Percentiles rank a stretch among this genome's conserved stretches.
Evolutionary conservation across 92 coral and sea anemone species (phyloP).

Genomic region (Parazoanthus swiftii): DNA sequence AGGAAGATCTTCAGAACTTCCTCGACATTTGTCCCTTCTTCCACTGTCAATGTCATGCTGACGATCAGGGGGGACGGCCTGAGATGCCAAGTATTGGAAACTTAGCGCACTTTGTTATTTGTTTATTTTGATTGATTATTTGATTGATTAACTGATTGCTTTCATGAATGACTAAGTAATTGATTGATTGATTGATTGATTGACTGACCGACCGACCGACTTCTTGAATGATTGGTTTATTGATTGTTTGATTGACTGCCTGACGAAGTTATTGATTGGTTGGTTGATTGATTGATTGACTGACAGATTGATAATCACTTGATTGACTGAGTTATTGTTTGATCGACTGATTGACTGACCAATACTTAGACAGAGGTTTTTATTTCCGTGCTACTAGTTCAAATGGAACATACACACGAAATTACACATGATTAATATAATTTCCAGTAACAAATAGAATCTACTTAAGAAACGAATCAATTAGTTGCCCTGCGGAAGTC

Average conservation of each 20-base stretch:
- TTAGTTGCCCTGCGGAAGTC: too few relatives aligned
- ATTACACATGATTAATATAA: too few relatives aligned
- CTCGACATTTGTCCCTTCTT: slow-evolving; percentile 54
- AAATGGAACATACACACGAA: too few relatives aligned
- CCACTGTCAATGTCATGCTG: slow-evolving; percentile 60
- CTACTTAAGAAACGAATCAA: too few relatives aligned
- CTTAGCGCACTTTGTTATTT: not conserved
- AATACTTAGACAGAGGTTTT: too few relatives aligned
- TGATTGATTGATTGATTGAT: not conserved
- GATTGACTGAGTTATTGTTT: not conserved
- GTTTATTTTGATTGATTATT: too few relatives aligned
- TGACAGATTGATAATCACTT: not conserved
- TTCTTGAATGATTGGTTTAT: not conserved
- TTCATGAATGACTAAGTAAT: not conserved
- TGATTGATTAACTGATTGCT: not conserved
- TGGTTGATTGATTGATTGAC: too few relatives aligned
- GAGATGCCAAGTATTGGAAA: not conserved
- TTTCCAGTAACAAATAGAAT: too few relatives aligned
- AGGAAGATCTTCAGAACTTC: slow-evolving; percentile 58
- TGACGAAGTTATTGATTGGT: too few relatives aligned
- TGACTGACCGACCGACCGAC: not conserved
- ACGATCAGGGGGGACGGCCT: slow-evolving; percentile 84
- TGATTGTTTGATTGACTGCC: too few relatives aligned
- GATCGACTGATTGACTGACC: not conserved
- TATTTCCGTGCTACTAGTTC: too few relatives aligned